Evolutionary conservation across 1,140 invertebrate genomes (phyloP), one percentile per base, ranked within the genome.

Genomic region (Sitobion miscanthi): DNA sequence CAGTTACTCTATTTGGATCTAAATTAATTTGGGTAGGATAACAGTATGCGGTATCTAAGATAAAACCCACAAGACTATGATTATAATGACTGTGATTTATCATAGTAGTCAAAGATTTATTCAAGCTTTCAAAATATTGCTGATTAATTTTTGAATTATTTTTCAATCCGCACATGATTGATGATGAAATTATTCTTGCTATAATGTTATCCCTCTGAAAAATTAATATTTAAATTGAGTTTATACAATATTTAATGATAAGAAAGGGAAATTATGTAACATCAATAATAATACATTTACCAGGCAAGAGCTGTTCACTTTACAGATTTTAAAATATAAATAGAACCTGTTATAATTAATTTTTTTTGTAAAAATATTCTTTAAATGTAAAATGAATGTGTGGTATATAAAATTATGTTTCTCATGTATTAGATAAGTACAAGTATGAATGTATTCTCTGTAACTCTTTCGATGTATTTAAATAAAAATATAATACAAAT

Each of bases 171-270:
- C 20, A 54, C 87, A 89, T 54, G 52, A 89, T 89, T 21, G 47
- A 89, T 52, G 87, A 89, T 17, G 52, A 89, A 89, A 89, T 38
- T 49, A 30, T 89, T 8, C 87, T 89, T 35, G 87, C 47, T 54
- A 89, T 54, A 52, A 38, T 54, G 54, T 89, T 89, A 54, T 89
- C 87, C 52, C 87, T 89, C 87, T 89, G 49, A 54, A 89, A 89
- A 54, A 52, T 69, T 25, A 23, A 21, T 35, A n/a, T 89, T 54
- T 86, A 30, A 47, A 69, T 14, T 69, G 3, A 69, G 11, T 69
- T 14, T 30, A 14, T 62, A 30, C 0, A 62, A 25, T 30, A 62
- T 62, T 30, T 30, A 69, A n/a, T 69, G 4, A 30, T 14, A 3
- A 62, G 25, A 30, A 69, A 69, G 30, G 25, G n/a, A 9, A 69